Percentiles rank a stretch among this genome's conserved stretches.
Evolutionary conservation across 2,113 vertebrate genomes (phyloP).

Genomic region (Coptodon bakossiorum): DNA sequence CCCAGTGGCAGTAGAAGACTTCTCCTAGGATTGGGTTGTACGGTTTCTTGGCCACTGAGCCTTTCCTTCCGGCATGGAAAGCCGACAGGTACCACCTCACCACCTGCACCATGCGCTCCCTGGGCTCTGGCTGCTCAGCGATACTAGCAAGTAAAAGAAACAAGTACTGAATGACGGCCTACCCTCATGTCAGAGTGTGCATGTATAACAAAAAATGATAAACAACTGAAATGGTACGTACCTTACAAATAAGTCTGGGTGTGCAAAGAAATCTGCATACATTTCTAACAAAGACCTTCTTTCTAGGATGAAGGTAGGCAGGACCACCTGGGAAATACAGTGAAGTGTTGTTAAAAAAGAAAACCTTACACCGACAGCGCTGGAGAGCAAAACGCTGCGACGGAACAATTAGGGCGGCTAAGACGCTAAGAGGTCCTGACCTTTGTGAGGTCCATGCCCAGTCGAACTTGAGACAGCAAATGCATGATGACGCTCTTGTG

Average conservation of each 20-base stretch:
- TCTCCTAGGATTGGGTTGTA: conserved; percentile 98
- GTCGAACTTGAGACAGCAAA: conserved; percentile 91
- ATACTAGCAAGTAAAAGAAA: conserved; percentile 71
- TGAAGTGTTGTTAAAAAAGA: not conserved
- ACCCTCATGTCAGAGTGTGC: not conserved
- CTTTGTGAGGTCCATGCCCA: conserved; percentile 99
- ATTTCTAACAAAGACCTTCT: conserved; percentile 96
- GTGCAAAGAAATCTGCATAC: conserved; percentile 99
- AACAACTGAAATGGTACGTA: conserved; percentile 21
- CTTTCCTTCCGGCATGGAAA: conserved; percentile 97
- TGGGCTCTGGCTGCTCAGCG: conserved; percentile 87
- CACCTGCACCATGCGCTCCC: conserved; percentile 93
- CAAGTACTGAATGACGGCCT: not conserved
- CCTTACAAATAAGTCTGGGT: conserved; percentile 97
- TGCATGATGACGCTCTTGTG: conserved; percentile 99
- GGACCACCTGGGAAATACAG: conserved; percentile 81
- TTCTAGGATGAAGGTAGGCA: conserved; percentile 97
- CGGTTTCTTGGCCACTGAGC: conserved; percentile 97
- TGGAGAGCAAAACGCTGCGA: not conserved
- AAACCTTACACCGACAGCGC: not conserved
- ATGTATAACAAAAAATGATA: fast-evolving
- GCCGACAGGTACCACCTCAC: conserved; percentile 98
- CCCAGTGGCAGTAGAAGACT: conserved; percentile 96
- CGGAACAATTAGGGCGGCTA: not conserved
- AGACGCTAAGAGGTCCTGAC: conserved; percentile 47